Conservation (phyloP, 2,113 vertebrate species). For the Talpa occidentalis region DNA sequence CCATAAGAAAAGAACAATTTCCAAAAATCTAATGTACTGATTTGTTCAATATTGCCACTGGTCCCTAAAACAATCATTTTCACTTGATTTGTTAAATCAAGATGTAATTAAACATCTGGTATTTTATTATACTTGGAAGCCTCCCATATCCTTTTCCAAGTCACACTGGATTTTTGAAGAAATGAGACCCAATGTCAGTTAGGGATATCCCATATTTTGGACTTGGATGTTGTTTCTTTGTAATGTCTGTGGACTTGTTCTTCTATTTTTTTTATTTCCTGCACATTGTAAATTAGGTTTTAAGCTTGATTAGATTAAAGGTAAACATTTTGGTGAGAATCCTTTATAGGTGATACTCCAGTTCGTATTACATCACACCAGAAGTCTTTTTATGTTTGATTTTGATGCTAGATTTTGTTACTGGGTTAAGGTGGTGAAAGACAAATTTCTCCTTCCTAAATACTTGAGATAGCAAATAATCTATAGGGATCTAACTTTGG, state of each 20-base stretch:
- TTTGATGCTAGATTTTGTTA: not conserved
- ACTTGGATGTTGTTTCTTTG: not conserved
- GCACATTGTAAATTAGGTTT: not conserved
- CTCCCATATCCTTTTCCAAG: not conserved
- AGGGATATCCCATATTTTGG: not conserved
- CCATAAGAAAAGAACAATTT: not conserved
- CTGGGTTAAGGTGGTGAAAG: not conserved
- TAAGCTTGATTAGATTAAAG: slow-evolving; percentile 12
- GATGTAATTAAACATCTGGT: not conserved
- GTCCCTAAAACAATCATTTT: not conserved
- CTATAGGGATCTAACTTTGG: not conserved
- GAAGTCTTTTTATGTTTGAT: not conserved
- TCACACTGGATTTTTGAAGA: not conserved
- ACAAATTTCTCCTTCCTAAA: not conserved
- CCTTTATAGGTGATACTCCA: not conserved
- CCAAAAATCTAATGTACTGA: not conserved
- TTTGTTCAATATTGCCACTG: not conserved
- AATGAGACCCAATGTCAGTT: not conserved
- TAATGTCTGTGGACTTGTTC: not conserved
- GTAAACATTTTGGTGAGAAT: slow-evolving; percentile 6
- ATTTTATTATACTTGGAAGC: not conserved
- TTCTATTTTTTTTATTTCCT: not conserved
- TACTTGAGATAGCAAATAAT: not conserved
- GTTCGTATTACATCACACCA: not conserved
- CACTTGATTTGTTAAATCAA: not conserved